Evolutionary conservation across 35 echinoderm and acorn worm species (phyloP).

Genomic region (Heliocidaris tuberculata): DNA sequence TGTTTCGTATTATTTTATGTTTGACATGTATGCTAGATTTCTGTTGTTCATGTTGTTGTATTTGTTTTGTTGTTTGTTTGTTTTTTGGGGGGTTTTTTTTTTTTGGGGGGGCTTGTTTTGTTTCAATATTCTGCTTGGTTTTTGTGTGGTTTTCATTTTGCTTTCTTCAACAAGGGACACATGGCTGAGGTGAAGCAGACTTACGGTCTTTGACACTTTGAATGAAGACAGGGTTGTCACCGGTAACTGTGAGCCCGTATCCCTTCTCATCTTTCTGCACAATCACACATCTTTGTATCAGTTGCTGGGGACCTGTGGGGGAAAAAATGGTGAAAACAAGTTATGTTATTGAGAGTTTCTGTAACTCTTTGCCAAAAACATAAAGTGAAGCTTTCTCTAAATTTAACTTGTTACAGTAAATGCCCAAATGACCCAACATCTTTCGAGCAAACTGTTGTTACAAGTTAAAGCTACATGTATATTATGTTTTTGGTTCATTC

Average conservation of each 20-base stretch:
- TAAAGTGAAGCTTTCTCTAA: too few species aligned
- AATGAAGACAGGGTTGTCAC: slow-evolving; percentile 92
- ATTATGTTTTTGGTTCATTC: neutral
- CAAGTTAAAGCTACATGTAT: neutral
- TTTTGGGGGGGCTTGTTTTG: neutral
- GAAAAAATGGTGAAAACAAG: neutral
- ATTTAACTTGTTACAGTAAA: too few species aligned
- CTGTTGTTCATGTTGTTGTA: too few species aligned
- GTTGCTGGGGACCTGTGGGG: slow-evolving; percentile 29
- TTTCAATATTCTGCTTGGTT: neutral
- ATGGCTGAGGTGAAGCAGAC: neutral
- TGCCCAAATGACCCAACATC: too few species aligned
- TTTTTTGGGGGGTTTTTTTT: neutral
- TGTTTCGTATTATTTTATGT: too few species aligned
- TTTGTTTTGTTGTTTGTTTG: too few species aligned
- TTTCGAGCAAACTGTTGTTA: too few species aligned
- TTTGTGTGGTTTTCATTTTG: too few species aligned
- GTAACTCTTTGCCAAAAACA: too few species aligned
- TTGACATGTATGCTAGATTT: too few species aligned
- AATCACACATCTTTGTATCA: slow-evolving; percentile 92
- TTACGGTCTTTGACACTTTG: slow-evolving; percentile 96
- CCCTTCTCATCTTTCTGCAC: slow-evolving; percentile 92
- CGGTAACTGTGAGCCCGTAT: slow-evolving; percentile 87
- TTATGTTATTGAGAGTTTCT: too few species aligned
- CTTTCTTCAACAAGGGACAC: neutral